phyloP scores from a whole-genome alignment of 1,140 invertebrate genomes.

The Hestina assimilis region DNA sequence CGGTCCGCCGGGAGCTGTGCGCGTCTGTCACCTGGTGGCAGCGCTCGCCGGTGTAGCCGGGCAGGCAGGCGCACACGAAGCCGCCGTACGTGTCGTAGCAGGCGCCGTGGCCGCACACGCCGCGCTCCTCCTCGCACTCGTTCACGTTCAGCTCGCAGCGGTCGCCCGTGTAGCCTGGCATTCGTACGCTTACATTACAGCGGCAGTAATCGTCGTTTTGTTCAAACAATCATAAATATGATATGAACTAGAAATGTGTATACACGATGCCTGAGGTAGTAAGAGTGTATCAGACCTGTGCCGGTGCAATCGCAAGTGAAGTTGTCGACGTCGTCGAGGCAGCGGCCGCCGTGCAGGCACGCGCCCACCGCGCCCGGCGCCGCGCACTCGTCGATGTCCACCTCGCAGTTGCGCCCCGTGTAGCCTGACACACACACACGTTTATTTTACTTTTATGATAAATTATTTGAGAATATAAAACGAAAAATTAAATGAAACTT shows the following conservation, averaged over 20 bases:
- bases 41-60: slow-evolving; percentile 88
- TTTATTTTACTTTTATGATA: too few relatives aligned
- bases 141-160: slow-evolving; percentile 92
- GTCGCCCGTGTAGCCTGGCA: slow-evolving; percentile 84
- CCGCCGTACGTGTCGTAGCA: slow-evolving; percentile 90
- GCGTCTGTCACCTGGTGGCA: slow-evolving; percentile 81
- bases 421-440: too few relatives aligned
- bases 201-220: too few relatives aligned
- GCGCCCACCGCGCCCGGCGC: background rate
- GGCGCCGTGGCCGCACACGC: slow-evolving; percentile 87
- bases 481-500: too few relatives aligned
- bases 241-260: too few relatives aligned
- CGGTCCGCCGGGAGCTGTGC: background rate
- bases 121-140: slow-evolving; percentile 84
- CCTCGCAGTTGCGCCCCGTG: slow-evolving; percentile 18
- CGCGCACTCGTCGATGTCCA: slow-evolving; percentile 15
- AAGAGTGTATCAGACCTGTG: slow-evolving; percentile 72
- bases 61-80: slow-evolving; percentile 90
- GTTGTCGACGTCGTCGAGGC: slow-evolving; percentile 76
- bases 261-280: too few relatives aligned
- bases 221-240: too few relatives aligned
- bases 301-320: slow-evolving; percentile 87
- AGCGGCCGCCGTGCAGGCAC: slow-evolving; percentile 17
- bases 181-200: too few relatives aligned
- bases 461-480: too few relatives aligned